Evolutionary conservation across 2,888 invertebrate genomes (phyloP).

Genomic region (Agrotis exclamationis): DNA sequence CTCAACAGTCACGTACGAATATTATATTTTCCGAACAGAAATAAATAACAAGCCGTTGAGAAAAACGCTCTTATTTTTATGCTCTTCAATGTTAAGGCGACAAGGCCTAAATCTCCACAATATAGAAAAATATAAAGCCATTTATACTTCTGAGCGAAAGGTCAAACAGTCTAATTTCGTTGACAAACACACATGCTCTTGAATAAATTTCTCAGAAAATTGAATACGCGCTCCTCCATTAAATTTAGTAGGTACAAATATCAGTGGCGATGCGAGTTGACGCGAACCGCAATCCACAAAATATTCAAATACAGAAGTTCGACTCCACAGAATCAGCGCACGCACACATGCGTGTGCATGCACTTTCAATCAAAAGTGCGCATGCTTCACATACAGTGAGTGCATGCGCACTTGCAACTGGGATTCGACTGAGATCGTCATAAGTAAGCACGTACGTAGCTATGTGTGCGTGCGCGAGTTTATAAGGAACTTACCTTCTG

Average conservation of each 20-base stretch:
- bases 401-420: neutral
- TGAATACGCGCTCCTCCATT: constrained; percentile 47
- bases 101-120: constrained; percentile 23
- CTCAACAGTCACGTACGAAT: constrained; percentile 20
- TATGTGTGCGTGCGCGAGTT: neutral
- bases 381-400: neutral
- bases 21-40: constrained; percentile 12
- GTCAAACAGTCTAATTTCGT: constrained; percentile 33
- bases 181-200: constrained; percentile 26
- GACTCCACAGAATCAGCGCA: neutral
- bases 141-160: constrained; percentile 23
- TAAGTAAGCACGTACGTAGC: neutral
- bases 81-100: neutral
- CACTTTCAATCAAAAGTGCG: too few species aligned
- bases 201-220: constrained; percentile 55
- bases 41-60: constrained; percentile 9
- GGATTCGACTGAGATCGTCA: too few species aligned
- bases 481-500: too few species aligned
- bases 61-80: constrained; percentile 19
- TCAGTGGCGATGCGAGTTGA: constrained; percentile 38
- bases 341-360: neutral
- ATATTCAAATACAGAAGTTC: constrained; percentile 6
- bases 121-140: constrained; percentile 31
- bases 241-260: constrained; percentile 48
- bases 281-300: constrained; percentile 15